Base-by-base conservation (phyloP, 2,888 invertebrate species). In the Trichopoda pennipes region DNA sequence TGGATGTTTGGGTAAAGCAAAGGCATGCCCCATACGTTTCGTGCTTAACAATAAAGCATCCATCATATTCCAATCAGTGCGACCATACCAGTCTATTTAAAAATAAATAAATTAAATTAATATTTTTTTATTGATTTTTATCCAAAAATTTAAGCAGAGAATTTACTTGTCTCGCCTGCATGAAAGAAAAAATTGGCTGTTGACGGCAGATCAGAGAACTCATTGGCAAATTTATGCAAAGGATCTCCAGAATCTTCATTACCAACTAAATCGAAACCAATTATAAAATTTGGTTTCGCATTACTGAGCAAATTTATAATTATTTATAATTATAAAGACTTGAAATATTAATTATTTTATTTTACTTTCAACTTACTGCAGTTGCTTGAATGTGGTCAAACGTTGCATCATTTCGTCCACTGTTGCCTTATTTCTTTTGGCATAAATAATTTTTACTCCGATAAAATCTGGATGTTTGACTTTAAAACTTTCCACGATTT, bases 241-340 rank as follows among this genome's bases (percentile, higher is more conserved):
- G 93, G 91, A 75, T 91, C 87, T 0, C 94, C 94, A 10, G 91
- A 90, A 85, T 94, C 94, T 88, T 95, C 94, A 58, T 93, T 93
- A 0, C 94, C 94, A 10, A 94, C 93, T 53, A 95, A 90, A 88
- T 94, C 94, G 83, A 94, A 94, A 16, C 94, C 94, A 16, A 92
- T 93, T n/a, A 94, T 89, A 79, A 94, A 93, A 83, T 93, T 91
- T 0, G 94, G 94, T 84, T 90, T 90, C 38, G 89, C 89, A 55
- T 88, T 85, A 64, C 91, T 91, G 7, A 28, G 1, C 6, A 28
- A 28, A 28, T 28, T 28, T 28, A 28, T 6, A 28, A 28, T 28
- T 28, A 6, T 28, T 6, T 28, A 0, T 16, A n/a, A n/a, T 14
- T 3, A n/a, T n/a, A 16, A n/a, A 16, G n/a, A 14, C 6, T n/a